Percentiles rank a stretch among this genome's conserved stretches.
phyloP scores from a whole-genome alignment of 2,113 vertebrate genomes.

The Vombatus ursinus region DNA sequence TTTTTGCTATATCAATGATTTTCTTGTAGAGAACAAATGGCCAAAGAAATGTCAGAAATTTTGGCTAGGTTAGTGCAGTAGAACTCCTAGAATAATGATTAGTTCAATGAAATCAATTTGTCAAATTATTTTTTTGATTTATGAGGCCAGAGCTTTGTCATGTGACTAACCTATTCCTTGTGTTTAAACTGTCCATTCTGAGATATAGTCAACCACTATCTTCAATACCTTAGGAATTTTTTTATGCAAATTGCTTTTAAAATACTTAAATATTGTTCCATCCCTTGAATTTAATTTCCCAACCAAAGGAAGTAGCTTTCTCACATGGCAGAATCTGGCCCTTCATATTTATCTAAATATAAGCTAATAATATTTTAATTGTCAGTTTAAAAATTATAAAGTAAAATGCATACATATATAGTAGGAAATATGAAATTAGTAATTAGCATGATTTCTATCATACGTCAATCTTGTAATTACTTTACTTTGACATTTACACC shows the following conservation, averaged over 20 bases:
- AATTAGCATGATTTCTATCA: constrained; percentile 47
- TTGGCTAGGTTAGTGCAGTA: constrained; percentile 93
- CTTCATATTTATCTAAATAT: neutral
- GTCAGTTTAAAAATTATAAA: constrained; percentile 35
- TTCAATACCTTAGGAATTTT: neutral
- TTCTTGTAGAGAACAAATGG: constrained; percentile 97
- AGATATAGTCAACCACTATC: neutral
- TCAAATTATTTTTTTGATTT: constrained; percentile 56
- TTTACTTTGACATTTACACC: constrained; percentile 47
- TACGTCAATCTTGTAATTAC: constrained; percentile 39
- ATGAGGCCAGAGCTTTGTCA: constrained; percentile 59
- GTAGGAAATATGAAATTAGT: neutral
- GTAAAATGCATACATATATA: constrained; percentile 27
- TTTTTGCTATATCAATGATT: constrained; percentile 74
- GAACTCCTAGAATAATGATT: constrained; percentile 30
- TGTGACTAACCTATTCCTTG: constrained; percentile 4
- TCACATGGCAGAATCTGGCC: constrained; percentile 39
- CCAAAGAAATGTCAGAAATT: constrained; percentile 94
- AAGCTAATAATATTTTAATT: constrained; percentile 35
- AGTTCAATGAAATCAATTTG: constrained; percentile 58
- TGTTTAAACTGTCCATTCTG: neutral
- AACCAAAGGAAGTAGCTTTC: neutral
- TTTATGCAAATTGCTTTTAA: neutral
- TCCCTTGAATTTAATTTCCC: neutral
- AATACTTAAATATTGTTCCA: neutral